These are phyloP conservation scores for Pitangus sulphuratus DNA, from an alignment of 2,797 vertebrate species.

Conservation along the genomic window DNA sequence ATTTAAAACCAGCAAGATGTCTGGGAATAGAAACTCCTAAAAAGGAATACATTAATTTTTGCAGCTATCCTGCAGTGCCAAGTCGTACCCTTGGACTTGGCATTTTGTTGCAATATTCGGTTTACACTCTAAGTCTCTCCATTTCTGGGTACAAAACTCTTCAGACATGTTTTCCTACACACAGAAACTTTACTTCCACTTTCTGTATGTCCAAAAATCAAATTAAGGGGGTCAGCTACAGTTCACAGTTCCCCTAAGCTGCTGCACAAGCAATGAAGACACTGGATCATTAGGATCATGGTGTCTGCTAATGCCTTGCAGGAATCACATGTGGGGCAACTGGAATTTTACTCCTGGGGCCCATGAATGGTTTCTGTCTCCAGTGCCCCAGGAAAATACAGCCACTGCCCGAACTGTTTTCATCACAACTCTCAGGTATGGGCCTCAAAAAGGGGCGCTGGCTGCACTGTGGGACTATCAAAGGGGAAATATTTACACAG, in stretches of 20 bases:
- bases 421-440: rapidly evolving
- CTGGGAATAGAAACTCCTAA: background rate
- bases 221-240: background rate
- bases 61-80: background rate
- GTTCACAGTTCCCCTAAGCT: background rate
- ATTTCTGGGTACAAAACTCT: background rate
- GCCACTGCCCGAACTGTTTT: background rate
- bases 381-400: background rate
- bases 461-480: background rate
- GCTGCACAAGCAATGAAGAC: background rate
- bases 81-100: background rate
- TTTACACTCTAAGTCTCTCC: background rate
- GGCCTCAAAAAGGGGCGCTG: background rate
- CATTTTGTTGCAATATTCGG: background rate
- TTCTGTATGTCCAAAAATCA: background rate
- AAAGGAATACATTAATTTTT: background rate
- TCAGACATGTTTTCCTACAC: background rate
- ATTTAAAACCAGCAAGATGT: background rate
- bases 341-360: background rate
- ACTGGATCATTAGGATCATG: background rate
- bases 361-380: background rate
- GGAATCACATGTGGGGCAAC: background rate
- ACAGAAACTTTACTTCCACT: background rate
- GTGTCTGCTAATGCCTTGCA: background rate
- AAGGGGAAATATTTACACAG: background rate